Base-by-base conservation (phyloP, 64 coral and sea anemone species). In the Platygyra sinensis region DNA sequence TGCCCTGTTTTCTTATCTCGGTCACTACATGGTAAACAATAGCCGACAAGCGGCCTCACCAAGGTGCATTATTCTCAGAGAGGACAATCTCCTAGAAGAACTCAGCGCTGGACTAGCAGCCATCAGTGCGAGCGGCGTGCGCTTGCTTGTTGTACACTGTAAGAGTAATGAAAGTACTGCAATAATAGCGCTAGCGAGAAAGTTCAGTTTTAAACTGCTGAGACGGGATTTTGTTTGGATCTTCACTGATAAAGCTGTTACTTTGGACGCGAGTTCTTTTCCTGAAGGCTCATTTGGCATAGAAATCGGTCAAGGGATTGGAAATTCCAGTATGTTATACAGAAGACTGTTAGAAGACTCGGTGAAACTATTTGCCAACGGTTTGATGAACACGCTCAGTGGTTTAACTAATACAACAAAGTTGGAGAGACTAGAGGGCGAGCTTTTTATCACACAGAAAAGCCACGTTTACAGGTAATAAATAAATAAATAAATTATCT, bases 231-330 rank as follows among this genome's bases (percentile, higher is more conserved):
- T 90, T 62, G 73, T 87, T 1, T 96, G 95, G 95, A 90, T 96
- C 55, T 91, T 96, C 76, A 96, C 91, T 0, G 83, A 91, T 73
- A 73, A 87, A 52, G 91, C 95, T 17, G 76, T 91, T n/a, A 22
- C 52, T 16, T 51, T 39, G 17, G 69, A 96, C 62, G 87, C 89
- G 0, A 60, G 27, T 4, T 54, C 55, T 1, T 79, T 96, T 72
- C 95, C 95, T 0, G 83, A 90, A 42, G 76, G 92, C 20, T 90
- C 95, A 33, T 78, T 96, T 72, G 95, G 91, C 46, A 74, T 96
- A 60, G 25, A 77, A 38, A 94, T 83, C 24, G 39, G 61, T 25
- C 88, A 89, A 54, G 12, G 62, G 8, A 24, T 22, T 18, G 77
- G 52, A 10, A 77, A 67, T 52, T 20, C 19, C 14, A 65, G 74